Evolutionary conservation across 2,888 invertebrate species (phyloP).

Genomic region (Bembecia ichneumoniformis): DNA sequence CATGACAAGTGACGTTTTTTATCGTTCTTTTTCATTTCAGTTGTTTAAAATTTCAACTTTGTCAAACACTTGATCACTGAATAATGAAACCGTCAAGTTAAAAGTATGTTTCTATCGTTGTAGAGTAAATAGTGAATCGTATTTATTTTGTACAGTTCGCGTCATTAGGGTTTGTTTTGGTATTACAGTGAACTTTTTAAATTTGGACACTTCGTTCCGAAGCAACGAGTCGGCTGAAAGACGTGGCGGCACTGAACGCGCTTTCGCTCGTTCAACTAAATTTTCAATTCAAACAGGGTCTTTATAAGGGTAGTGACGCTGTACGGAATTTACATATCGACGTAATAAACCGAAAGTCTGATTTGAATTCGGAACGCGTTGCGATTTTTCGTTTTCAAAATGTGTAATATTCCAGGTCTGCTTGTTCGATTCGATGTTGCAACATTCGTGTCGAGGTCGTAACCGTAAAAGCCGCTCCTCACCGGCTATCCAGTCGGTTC

Average conservation of each 20-base stretch:
- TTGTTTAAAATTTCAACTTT: too few species aligned
- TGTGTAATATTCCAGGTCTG: background rate
- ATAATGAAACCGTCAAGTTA: too few species aligned
- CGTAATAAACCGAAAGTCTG: constrained; percentile 67
- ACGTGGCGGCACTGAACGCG: constrained; percentile 63
- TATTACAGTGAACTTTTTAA: too few species aligned
- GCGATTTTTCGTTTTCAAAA: constrained; percentile 23
- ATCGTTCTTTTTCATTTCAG: constrained; percentile 12
- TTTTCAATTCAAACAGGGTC: constrained; percentile 72
- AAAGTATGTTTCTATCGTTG: too few species aligned
- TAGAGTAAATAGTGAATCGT: too few species aligned
- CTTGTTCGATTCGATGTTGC: too few species aligned
- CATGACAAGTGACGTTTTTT: constrained; percentile 36
- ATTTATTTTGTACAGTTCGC: too few species aligned
- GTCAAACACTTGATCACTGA: too few species aligned
- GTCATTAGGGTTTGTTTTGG: too few species aligned
- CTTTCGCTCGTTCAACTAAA: constrained; percentile 65
- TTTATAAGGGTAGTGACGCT: constrained; percentile 72
- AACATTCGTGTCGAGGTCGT: too few species aligned
- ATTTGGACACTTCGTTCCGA: constrained; percentile 16
- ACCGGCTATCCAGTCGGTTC: too few species aligned
- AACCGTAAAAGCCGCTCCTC: too few species aligned
- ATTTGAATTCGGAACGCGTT: constrained; percentile 58
- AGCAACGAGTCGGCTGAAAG: constrained; percentile 66
- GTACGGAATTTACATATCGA: constrained; percentile 71